A percentile compares a stretch with the other conserved stretches of the same genome.
Evolutionary conservation across 1,140 invertebrate species (phyloP).

Genomic region (Drosophila kikkawai): DNA sequence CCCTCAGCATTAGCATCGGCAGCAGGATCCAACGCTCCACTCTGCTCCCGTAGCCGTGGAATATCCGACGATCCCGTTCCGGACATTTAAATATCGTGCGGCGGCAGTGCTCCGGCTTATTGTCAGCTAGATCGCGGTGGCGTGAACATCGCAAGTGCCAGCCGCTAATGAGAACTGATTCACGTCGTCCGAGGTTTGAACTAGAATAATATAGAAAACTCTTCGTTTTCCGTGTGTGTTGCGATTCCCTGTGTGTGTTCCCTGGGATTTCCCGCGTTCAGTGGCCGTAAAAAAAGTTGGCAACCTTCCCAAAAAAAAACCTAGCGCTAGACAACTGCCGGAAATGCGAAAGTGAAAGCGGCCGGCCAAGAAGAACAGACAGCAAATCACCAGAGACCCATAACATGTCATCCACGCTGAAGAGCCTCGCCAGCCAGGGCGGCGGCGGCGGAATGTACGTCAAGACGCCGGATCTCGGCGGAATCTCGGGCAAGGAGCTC

Average conservation of each 20-base stretch:
- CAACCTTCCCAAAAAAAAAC: slow-evolving; percentile 54
- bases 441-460: slow-evolving; percentile 42
- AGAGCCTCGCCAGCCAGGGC: slow-evolving; percentile 58
- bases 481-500: slow-evolving; percentile 38
- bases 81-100: slow-evolving; percentile 78
- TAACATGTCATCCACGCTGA: slow-evolving; percentile 70
- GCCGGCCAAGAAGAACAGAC: slow-evolving; percentile 35
- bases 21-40: slow-evolving; percentile 64
- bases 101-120: slow-evolving; percentile 70
- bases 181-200: slow-evolving; percentile 24
- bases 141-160: slow-evolving; percentile 68
- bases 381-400: slow-evolving; percentile 30
- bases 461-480: slow-evolving; percentile 29
- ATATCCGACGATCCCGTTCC: slow-evolving; percentile 44
- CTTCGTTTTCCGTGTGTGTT: slow-evolving; percentile 14
- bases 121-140: slow-evolving; percentile 75
- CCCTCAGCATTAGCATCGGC: slow-evolving; percentile 15
- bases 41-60: slow-evolving; percentile 18
- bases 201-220: slow-evolving; percentile 35
- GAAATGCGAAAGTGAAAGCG: slow-evolving; percentile 70
- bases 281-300: slow-evolving; percentile 63
- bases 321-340: slow-evolving; percentile 55
- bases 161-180: slow-evolving; percentile 30
- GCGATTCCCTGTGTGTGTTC: slow-evolving; percentile 11
- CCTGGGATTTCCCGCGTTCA: slow-evolving; percentile 79